A percentile compares a stretch with the other conserved stretches of the same genome.
Conservation (phyloP, 2,797 vertebrate species). For the Eutrigla gurnardus region DNA sequence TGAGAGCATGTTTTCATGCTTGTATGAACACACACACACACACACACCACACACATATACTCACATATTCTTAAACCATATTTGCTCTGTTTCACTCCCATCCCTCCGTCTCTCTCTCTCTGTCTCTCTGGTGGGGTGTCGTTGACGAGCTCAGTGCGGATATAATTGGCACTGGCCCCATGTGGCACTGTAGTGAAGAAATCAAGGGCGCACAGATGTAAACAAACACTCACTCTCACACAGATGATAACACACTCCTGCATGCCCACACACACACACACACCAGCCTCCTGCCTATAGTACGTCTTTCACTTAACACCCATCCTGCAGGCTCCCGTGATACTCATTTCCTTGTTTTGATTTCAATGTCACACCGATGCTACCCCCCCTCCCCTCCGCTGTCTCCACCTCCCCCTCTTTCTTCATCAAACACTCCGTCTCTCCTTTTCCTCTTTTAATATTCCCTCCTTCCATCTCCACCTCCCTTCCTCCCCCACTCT, state of each 20-base stretch:
- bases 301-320: constrained; percentile 65
- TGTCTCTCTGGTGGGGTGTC: constrained; percentile 50
- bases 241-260: constrained; percentile 26
- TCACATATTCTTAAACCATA: constrained; percentile 33
- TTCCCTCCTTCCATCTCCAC: constrained; percentile 27
- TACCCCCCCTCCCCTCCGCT: constrained; percentile 37
- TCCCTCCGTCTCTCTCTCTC: constrained; percentile 39
- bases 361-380: constrained; percentile 71
- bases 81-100: constrained; percentile 34
- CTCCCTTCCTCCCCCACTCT: constrained; percentile 23
- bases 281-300: constrained; percentile 30
- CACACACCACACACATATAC: constrained; percentile 7
- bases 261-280: constrained; percentile 31
- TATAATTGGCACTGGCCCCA: constrained; percentile 77
- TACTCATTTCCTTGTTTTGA: constrained; percentile 74
- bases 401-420: neutral
- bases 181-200: constrained; percentile 71
- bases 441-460: constrained; percentile 14
- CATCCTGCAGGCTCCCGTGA: constrained; percentile 63
- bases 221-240: constrained; percentile 61
- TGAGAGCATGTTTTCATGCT: constrained; percentile 32
- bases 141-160: constrained; percentile 57
- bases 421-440: constrained; percentile 21
- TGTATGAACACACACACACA: constrained; percentile 14
- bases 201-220: constrained; percentile 67